Evolutionary conservation across 1,140 invertebrate genomes (phyloP), one percentile per base, ranked within the genome.

Genomic region (Panagrolaimus sp.): DNA sequence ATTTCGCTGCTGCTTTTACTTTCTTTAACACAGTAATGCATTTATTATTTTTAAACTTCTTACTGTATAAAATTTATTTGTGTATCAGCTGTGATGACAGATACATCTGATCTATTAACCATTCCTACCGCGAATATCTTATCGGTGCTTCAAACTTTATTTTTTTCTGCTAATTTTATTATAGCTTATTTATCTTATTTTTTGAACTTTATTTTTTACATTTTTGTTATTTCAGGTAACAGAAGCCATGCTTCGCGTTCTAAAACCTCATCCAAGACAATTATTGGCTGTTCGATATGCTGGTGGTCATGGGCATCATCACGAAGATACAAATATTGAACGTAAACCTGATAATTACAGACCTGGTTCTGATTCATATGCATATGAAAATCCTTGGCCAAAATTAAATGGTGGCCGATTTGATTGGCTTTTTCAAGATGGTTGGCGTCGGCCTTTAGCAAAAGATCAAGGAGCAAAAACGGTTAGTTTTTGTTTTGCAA

Each of bases 381-480:
- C 79, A n/a, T 81, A 81, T 51, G 79, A 81, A 61, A 81, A 81
- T 68, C 79, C 79, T 5, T 81, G 79, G 79, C 79, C 79, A 47
- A 82, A 83, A 61, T 67, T 82, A 48, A 81, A 81, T 63, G 69
- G 69, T 43, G 79, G 79, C 0, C 72, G 79, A 16, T 66, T 81
- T 23, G 79, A 81, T 69, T 82, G 79, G 80, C 61, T 81, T 27
- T 81, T 81, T 61, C 75, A 78, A 25, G 79, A 81, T 65, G 80
- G 79, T 38, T 81, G 80, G 80, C 73, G 79, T 23, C 69, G 79
- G 23, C 79, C 79, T 9, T 65, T 81, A 11, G 78, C 79, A 0
- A 71, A 68, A 14, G 79, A 81, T 70, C 80, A 81, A 57, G 81
- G 78, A 27, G 78, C 66, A 3, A 72, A 79, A 45, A 77, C 79